phyloP scores from a whole-genome alignment of 2,888 invertebrate species.

The Drosophila paucipuncta region DNA sequence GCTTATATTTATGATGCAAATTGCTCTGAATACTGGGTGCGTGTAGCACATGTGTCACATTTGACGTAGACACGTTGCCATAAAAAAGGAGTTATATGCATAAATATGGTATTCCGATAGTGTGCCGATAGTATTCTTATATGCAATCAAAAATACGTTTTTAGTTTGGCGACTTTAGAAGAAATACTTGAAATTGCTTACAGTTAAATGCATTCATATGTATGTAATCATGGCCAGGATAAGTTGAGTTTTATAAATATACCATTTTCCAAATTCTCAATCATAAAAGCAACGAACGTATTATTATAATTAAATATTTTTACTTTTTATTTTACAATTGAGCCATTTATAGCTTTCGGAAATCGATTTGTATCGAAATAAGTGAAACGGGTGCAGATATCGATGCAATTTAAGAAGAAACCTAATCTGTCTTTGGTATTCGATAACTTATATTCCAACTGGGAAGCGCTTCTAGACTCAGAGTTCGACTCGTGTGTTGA shows the following conservation, averaged over 20 bases:
- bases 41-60: neutral
- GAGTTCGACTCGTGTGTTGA: neutral
- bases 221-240: neutral
- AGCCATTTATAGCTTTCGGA: neutral
- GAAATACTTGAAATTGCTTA: neutral
- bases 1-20: neutral
- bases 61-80: neutral
- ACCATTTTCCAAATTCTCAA: neutral
- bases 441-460: neutral
- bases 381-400: neutral
- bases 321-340: neutral
- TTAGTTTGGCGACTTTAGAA: neutral
- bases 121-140: neutral
- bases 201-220: neutral
- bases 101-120: neutral
- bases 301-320: too few species aligned
- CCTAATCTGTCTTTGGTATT: accelerated
- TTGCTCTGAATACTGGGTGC: neutral
- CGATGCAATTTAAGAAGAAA: neutral
- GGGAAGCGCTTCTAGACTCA: neutral
- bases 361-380: neutral
- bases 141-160: neutral
- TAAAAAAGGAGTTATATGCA: neutral
- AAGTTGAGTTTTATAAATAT: neutral
- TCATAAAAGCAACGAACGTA: neutral